These are phyloP conservation scores for Clistopyga incitator DNA, from an alignment of 2,888 invertebrate species.

Conservation along the genomic window DNA sequence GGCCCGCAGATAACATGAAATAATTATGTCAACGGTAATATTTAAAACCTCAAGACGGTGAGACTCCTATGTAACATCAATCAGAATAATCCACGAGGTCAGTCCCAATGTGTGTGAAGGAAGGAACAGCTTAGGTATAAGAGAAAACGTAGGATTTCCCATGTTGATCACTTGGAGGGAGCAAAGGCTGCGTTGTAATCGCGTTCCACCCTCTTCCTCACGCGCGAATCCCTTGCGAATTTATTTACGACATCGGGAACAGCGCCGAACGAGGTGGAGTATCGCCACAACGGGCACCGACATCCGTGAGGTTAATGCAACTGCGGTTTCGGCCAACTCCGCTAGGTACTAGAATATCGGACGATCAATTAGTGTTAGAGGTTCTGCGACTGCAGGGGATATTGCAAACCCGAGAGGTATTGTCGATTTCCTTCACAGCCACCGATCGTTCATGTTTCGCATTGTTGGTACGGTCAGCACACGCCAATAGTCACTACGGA, in stretches of 20 bases:
- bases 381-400: constrained; percentile 38
- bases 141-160: constrained; percentile 14
- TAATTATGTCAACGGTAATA: constrained; percentile 77
- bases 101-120: not conserved
- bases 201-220: constrained; percentile 15
- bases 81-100: constrained; percentile 78
- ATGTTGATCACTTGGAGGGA: constrained; percentile 32
- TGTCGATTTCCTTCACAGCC: constrained; percentile 32
- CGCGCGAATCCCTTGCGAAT: constrained; percentile 62
- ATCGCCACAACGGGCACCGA: constrained; percentile 32
- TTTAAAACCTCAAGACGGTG: constrained; percentile 74
- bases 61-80: constrained; percentile 78
- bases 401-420: constrained; percentile 21
- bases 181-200: constrained; percentile 28
- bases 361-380: constrained; percentile 62
- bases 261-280: constrained; percentile 36
- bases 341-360: constrained; percentile 51
- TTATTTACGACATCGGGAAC: constrained; percentile 66
- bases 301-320: constrained; percentile 59
- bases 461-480: constrained; percentile 1
- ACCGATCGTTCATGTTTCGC: constrained; percentile 1
- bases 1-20: constrained; percentile 71
- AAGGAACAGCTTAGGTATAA: constrained; percentile 4
- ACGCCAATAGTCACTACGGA: not conserved
- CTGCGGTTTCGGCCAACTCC: constrained; percentile 51